These are phyloP conservation scores for Himalopsyche tibetana DNA, from an alignment of 2,888 invertebrate genomes.

Conservation along the genomic window DNA sequence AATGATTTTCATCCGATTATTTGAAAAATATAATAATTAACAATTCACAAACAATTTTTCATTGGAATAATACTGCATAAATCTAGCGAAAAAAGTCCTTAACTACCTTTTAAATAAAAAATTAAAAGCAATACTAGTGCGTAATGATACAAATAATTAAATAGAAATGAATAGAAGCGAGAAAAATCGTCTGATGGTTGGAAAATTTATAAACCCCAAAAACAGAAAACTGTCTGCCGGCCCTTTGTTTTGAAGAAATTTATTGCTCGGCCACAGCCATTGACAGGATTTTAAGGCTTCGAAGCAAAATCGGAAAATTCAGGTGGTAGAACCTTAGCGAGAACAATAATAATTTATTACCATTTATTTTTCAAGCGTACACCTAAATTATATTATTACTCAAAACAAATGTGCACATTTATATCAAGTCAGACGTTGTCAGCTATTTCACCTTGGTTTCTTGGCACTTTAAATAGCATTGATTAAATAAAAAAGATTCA, in stretches of 20 bases:
- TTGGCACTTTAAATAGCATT: neutral
- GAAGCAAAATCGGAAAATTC: constrained; percentile 30
- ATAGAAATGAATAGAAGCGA: constrained; percentile 5
- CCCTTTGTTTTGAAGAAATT: constrained; percentile 32
- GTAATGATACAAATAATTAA: constrained; percentile 26
- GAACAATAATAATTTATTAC: constrained; percentile 20
- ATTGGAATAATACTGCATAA: too few relatives aligned
- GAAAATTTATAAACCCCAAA: constrained; percentile 30
- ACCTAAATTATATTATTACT: constrained; percentile 12
- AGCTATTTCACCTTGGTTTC: neutral
- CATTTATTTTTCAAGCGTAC: constrained; percentile 19
- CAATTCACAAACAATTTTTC: too few relatives aligned
- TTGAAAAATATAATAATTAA: too few relatives aligned
- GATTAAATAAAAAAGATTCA: neutral
- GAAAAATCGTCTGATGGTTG: constrained; percentile 31
- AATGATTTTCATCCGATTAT: too few relatives aligned
- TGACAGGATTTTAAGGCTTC: constrained; percentile 30
- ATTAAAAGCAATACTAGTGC: neutral
- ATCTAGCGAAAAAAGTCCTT: too few relatives aligned
- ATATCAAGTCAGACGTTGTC: constrained; percentile 5
- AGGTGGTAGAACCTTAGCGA: constrained; percentile 6
- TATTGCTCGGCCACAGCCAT: constrained; percentile 13
- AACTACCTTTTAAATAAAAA: neutral
- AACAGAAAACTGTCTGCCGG: constrained; percentile 34
- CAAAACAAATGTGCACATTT: neutral